Evolutionary conservation across 2,888 invertebrate genomes (phyloP), one percentile per base, ranked within the genome.

Genomic region (Melanostoma scalare): DNA sequence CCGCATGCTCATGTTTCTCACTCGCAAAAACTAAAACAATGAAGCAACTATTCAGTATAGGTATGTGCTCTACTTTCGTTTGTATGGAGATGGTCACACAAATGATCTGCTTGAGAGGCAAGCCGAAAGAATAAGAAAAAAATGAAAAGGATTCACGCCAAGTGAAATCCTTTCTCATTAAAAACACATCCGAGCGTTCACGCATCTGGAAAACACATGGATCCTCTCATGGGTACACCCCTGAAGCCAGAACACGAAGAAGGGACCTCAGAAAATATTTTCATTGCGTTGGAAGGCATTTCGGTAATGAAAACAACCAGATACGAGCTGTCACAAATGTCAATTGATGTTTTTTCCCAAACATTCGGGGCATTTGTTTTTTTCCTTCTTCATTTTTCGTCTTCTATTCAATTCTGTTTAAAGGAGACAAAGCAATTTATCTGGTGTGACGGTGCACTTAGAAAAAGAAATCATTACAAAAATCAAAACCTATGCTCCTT

Each of bases 101-200:
- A 69, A 46, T 20, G 52, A 53, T 60, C 60, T 71, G 61, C 65
- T 63, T 65, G 56, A 52, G 67, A 58, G 53, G 53, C 35, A 65
- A 31, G 6, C 35, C 55, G 30, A 56, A 20, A 30, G 20, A 10
- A 53, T 33, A 9, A 8, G 36, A 10, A 35, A 35, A 53, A 55
- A 55, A 44, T 9, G 50, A 69, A 67, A 78, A 82, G 82, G 82
- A 82, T 82, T 82, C 78, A 82, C 82, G 82, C 82, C 82, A 82
- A 82, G 73, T 82, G 82, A 82, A 78, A 82, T 82, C 82, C 82
- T 82, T 82, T 82, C 78, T 82, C 82, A 82, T 82, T 82, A 78
- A 82, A 74, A 82, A 73, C 78, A 73, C 78, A 82, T 78, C 55
- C 58, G 36, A 38, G 40, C 60, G 63, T 53, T 63, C 31, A 52